Percentiles rank a stretch among this genome's conserved stretches.
Conservation (phyloP, 2,113 vertebrate genomes). For the Corythaixoides concolor region DNA sequence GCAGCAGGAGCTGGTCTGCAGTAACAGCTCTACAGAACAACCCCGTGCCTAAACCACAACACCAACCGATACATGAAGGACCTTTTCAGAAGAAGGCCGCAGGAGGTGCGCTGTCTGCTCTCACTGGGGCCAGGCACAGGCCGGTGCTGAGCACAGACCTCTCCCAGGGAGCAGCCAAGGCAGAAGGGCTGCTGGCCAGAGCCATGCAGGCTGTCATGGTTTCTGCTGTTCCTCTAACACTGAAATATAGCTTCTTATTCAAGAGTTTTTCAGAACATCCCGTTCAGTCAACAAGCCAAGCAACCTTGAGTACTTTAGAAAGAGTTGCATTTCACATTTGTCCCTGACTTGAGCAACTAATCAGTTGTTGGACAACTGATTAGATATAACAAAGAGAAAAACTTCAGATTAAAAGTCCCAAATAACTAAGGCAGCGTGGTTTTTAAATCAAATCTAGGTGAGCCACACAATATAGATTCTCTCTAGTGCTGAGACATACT, state of each 20-base stretch:
- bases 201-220: fast-evolving
- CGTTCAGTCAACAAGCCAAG: background rate
- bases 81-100: background rate
- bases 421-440: background rate
- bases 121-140: fast-evolving
- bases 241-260: background rate
- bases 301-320: background rate
- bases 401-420: background rate
- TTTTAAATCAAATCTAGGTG: background rate
- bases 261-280: background rate
- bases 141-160: background rate
- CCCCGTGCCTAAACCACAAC: background rate
- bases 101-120: background rate
- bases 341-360: background rate
- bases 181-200: background rate
- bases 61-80: fast-evolving
- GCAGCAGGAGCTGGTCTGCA: background rate
- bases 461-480: background rate
- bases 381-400: background rate
- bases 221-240: background rate
- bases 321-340: background rate
- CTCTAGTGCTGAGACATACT: background rate
- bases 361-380: background rate
- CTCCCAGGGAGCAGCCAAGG: background rate
- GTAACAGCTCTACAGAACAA: background rate